Base-by-base conservation (phyloP, 2,888 invertebrate genomes). In the Drosophila formosana region DNA sequence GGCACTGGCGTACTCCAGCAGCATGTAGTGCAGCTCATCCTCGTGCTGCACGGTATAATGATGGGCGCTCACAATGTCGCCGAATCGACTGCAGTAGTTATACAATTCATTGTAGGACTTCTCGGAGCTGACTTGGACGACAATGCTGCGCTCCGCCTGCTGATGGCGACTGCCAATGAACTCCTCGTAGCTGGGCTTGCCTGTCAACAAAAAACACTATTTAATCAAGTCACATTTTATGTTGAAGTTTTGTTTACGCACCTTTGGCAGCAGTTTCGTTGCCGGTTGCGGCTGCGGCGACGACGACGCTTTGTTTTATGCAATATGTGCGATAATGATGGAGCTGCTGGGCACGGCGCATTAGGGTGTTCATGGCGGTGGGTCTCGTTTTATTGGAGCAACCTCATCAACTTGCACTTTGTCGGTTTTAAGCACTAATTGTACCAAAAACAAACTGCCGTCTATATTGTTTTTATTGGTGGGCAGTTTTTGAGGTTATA, bases 91-190 rank as follows among this genome's bases (percentile, higher is more conserved):
- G 91, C 97, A 97, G 89, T 96, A 96, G 3, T 94, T 92, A 89
- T 95, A 93, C 57, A 97, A 92, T 91, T 96, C 95, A 50, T 91
- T 91, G 82, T 94, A 95, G 0, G 96, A 96, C 51, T 95, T 94
- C 58, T 95, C 94, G 0, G 96, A 96, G 83, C 95, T 95, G 1
- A 97, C 95, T 93, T 97, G 96, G 4, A 97, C 95, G 34, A 97
- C 92, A 61, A 97, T 93, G 92, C 96, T 96, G 67, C 94, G 93
- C 55, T 92, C 92, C 0, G 97, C 96, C 91, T 97, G 94, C 3
- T 92, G 90, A 89, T 95, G 94, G 76, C 96, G 94, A 26, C 92
- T 91, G 41, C 93, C 91, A 47, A 95, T 92, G 74, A 95, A 91
- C 66, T 95, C 94, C 67, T 95, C 94, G 91, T 96, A 92, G 47